These are phyloP conservation scores for Smutsia gigantea DNA, from an alignment of 2,797 vertebrate genomes.

Conservation along the genomic window DNA sequence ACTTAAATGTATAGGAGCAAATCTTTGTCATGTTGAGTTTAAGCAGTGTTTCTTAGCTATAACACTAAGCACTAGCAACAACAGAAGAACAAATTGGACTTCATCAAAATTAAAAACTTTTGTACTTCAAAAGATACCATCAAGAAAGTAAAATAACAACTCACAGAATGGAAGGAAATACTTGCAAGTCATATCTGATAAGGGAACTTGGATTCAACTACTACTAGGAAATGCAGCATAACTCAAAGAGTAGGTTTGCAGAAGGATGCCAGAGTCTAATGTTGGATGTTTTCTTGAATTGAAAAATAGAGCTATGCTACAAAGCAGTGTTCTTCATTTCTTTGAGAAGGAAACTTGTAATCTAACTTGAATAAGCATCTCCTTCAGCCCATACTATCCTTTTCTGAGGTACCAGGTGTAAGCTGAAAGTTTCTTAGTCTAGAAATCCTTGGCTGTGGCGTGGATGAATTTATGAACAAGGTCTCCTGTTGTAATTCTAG, in stretches of 20 bases:
- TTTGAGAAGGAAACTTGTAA: not conserved
- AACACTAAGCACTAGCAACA: not conserved
- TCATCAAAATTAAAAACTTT: conserved; percentile 5
- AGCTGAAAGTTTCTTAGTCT: not conserved
- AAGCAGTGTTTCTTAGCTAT: not conserved
- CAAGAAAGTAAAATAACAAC: not conserved
- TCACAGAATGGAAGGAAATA: not conserved
- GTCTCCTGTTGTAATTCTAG: not conserved
- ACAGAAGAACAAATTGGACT: not conserved
- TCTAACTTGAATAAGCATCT: not conserved
- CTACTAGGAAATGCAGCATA: not conserved
- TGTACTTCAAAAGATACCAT: not conserved
- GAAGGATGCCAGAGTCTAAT: not conserved
- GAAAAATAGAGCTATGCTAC: not conserved
- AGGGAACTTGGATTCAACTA: not conserved
- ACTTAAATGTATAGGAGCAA: not conserved
- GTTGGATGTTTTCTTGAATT: not conserved
- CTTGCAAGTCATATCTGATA: not conserved
- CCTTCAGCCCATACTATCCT: not conserved
- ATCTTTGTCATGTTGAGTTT: not conserved
- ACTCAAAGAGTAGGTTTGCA: not conserved
- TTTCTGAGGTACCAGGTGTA: conserved; percentile 14
- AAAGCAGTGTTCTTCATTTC: not conserved
- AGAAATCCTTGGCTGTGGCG: not conserved
- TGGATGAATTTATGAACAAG: not conserved